Base-by-base conservation (phyloP, 2,888 invertebrate species). In the Stenoptilia bipunctidactyla region DNA sequence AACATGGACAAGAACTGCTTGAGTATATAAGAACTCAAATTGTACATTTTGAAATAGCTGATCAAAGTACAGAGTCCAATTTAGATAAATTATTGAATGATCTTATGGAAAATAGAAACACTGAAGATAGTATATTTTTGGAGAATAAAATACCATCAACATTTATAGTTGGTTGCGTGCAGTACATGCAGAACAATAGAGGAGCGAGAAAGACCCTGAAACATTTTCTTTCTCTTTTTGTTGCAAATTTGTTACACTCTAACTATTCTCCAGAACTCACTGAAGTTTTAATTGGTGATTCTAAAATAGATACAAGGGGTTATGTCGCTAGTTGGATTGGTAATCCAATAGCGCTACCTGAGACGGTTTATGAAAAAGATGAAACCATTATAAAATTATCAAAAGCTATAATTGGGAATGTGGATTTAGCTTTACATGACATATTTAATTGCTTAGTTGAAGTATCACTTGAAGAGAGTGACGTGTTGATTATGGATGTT, bases 231-330 rank as follows among this genome's bases (percentile, higher is more conserved):
- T 76, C 72, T n/a, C 48, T 75, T 13, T 80, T 77, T 45, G 56
- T 79, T 8, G 56, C 83, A n/a, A 86, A 88, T 62, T 76, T 89
- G 47, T 71, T 89, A 15, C 89, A 90, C 55, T 75, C 71, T 40
- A 89, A 89, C 66, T 85, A 85, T 45, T 73, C 79, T 1, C 82
- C 86, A 1, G 73, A 77, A 37, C 52, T 83, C 40, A 82, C 89
- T 1, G 74, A 82, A 47, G 57, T 75, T 25, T 57, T 88, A 36
- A 69, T 85, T 35, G 67, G 76, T n/a, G 79, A 82, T 50, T 75
- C 75, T 34, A 70, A 86, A 47, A 42, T 77, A 4, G 67, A 85
- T 38, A 66, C 75, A 5, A 60, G 77, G 27, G 74, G 70, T 41
- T 89, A 89, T 52, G 61, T 88, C 1, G 63, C 65, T 0, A 73